Evolutionary conservation across 1,140 invertebrate species (phyloP), one percentile per base, ranked within the genome.

Genomic region (Trigoniulus corallinus): DNA sequence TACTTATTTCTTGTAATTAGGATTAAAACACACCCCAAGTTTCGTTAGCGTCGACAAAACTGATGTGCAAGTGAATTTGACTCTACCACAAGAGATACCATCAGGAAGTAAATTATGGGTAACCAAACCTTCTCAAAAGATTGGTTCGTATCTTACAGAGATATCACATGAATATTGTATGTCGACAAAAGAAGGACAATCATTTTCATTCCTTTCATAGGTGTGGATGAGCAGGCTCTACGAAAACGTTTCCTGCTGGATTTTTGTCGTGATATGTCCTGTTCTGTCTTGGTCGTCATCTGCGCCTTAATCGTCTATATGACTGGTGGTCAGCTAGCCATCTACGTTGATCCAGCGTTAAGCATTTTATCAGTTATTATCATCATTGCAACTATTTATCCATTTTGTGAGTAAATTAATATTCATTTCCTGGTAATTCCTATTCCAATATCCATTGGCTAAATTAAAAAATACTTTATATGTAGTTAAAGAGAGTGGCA

Each of bases 401-500:
- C 80, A 1, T 83, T 81, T 59, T 57, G 63, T 64, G 52, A 50
- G 51, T 43, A 50, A 22, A 24, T n/a, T n/a, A n/a, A n/a, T n/a
- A 29, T 12, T 21, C 18, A 49, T 53, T 13, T 27, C 1, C 24
- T 24, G 1, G 1, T 26, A 43, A 42, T n/a, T n/a, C n/a, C n/a
- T n/a, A n/a, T n/a, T n/a, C n/a, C n/a, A n/a, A n/a, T 20, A 42
- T 18, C 21, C 3, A 39, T 21, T 44, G 29, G 12, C 49, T 3
- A 39, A 22, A 48, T 47, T 23, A 45, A 51, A 48, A 40, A 63
- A 56, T 59, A 51, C 46, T 69, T 69, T 48, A 40, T 45, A 60
- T 58, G 20, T 59, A 81, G 81, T 82, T 71, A 81, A 79, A 64
- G 80, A 84, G 69, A 82, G 81, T 2, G 77, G 81, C 18, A 58